A percentile compares a stretch with the other conserved stretches of the same genome.
These are phyloP conservation scores for Dermochelys coriacea DNA, from an alignment of 2,797 vertebrate species.

Conservation along the genomic window DNA sequence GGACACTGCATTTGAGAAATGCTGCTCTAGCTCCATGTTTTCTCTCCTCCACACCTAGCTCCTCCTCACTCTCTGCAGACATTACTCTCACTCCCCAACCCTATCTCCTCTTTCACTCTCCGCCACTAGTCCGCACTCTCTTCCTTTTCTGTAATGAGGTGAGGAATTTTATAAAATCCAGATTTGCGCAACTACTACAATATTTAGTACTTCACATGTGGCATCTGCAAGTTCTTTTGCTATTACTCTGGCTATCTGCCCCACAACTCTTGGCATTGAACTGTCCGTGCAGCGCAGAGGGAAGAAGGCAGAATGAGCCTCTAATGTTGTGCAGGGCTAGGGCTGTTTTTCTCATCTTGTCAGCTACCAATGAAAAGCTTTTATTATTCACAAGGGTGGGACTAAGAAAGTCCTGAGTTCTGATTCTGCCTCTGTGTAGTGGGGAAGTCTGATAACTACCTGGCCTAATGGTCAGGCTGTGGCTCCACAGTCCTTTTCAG, in stretches of 20 bases:
- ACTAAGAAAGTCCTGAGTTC: neutral
- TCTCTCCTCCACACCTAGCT: neutral
- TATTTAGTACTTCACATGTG: neutral
- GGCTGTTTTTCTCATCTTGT: neutral
- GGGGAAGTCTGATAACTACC: neutral
- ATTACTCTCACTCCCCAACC: neutral
- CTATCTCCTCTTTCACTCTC: neutral
- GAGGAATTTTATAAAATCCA: neutral
- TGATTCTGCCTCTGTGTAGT: neutral
- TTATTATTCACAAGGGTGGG: neutral
- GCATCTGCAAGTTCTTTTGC: neutral
- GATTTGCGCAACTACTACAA: neutral
- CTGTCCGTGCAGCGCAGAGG: neutral
- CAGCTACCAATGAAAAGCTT: accelerated
- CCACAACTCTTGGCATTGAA: neutral
- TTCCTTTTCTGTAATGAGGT: neutral
- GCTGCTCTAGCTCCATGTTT: neutral
- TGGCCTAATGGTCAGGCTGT: neutral
- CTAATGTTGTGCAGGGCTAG: neutral
- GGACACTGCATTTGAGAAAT: no score
- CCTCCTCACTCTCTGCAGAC: neutral
- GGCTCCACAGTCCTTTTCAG: neutral
- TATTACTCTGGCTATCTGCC: neutral
- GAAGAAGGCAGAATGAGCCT: neutral
- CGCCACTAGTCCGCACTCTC: neutral